Evolutionary conservation across 2,113 vertebrate species (phyloP), one percentile per base, ranked within the genome.

Genomic region (Zosterops borbonicus): DNA sequence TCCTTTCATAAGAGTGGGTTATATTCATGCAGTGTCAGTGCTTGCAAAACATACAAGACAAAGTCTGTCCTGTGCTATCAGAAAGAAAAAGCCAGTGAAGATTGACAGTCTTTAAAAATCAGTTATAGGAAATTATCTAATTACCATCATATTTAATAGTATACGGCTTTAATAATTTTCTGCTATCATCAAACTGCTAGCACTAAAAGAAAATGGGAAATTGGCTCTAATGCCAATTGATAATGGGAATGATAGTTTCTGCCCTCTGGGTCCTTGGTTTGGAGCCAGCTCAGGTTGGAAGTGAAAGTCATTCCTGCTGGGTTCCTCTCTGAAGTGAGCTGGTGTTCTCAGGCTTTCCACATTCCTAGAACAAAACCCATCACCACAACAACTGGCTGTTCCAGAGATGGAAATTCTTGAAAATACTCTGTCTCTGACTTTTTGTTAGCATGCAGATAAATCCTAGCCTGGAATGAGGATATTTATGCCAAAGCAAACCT

Each of bases 221-320:
- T 75, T 62, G 28, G 49, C 62, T 81, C 59, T 64, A 76, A 82
- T 92, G 81, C 39, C 56, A 87, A 18, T 23, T 92, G 70, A 88
- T 89, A 94, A 79, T 58, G 65, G 53, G 60, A 79, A 84, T 50
- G 44, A 89, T 42, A 79, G 62, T 25, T 58, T 91, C 77, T 89
- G 83, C 83, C 81, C 91, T 95, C 83, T 64, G 58, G 58, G 56
- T 64, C 56, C n/a, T 70, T 79, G 60, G 62, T 89, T 58, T 87
- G 74, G 69, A 96, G 80, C 81, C 81, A 95, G 77, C 52, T 81
- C 33, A 87, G 77, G 80, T 64, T 92, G 77, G 62, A 87, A 96
- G 35, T 53, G 11, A 29, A 94, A 90, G 89, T 59, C 69, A 33
- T 71, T 52, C 50, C 73, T 89, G 64, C 60, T 78, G 71, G 67